Conservation (phyloP, 35 echinoderm and acorn worm species). For the Apostichopus californicus region DNA sequence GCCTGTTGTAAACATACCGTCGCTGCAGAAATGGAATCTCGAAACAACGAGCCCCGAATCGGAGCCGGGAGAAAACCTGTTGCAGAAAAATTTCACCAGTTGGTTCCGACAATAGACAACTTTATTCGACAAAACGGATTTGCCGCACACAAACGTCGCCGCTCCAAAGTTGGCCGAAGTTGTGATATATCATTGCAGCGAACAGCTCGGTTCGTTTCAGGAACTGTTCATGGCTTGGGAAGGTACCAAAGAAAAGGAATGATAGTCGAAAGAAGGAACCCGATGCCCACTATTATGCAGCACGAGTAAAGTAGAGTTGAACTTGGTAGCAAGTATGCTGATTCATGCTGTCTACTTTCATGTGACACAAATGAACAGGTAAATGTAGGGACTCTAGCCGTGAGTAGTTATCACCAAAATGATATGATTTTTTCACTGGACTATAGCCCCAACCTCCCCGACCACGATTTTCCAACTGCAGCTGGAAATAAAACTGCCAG, state of each 20-base stretch:
- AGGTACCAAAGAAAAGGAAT: background rate
- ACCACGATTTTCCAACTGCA: constrained; percentile 71
- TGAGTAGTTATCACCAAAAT: constrained; percentile 44
- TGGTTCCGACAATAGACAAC: background rate
- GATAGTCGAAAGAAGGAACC: background rate
- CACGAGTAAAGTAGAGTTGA: background rate
- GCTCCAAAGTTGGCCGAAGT: background rate
- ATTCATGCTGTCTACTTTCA: background rate
- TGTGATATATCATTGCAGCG: background rate
- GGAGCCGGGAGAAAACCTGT: too few species aligned
- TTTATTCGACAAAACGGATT: constrained; percentile 2
- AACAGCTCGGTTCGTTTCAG: background rate
- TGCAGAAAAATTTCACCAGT: constrained; percentile 6
- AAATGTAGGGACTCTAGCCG: background rate
- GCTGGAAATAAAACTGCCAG: constrained; percentile 37
- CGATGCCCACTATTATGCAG: background rate
- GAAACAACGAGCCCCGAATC: background rate
- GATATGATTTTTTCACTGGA: constrained; percentile 14
- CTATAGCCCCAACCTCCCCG: constrained; percentile 44
- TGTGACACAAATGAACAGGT: background rate
- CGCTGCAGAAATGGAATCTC: constrained; percentile 10
- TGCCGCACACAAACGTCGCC: background rate
- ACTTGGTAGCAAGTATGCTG: too few species aligned
- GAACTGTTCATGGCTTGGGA: background rate
- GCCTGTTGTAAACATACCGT: background rate